Conservation (phyloP, 2,797 vertebrate species). For the Euthynnus affinis region DNA sequence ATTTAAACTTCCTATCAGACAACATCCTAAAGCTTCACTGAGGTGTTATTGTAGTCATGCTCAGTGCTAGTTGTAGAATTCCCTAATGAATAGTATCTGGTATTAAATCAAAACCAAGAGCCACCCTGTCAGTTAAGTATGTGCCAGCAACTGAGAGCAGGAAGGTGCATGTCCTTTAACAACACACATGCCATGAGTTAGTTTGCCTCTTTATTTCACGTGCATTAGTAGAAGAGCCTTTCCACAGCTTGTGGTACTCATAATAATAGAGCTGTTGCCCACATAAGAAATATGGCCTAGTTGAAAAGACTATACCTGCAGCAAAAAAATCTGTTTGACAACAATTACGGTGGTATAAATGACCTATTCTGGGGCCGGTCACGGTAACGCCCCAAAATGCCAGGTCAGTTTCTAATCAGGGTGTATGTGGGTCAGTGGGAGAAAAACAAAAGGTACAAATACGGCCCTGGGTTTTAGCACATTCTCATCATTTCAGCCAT, state of each 20-base stretch:
- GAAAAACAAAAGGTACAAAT: constrained; percentile 73
- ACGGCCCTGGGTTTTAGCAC: constrained; percentile 71
- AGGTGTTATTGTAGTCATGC: constrained; percentile 13
- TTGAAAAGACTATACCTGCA: constrained; percentile 52
- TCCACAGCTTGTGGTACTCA: not conserved
- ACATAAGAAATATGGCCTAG: constrained; percentile 38
- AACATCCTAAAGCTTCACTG: not conserved
- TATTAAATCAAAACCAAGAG: constrained; percentile 46
- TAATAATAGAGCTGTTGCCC: constrained; percentile 29
- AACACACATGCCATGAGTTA: constrained; percentile 13
- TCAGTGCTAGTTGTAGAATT: constrained; percentile 11
- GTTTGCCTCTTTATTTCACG: constrained; percentile 5
- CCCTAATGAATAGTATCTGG: constrained; percentile 28
- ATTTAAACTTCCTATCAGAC: constrained; percentile 5
- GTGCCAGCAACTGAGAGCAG: constrained; percentile 41
- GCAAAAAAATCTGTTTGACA: constrained; percentile 68
- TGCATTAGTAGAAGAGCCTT: constrained; percentile 15
- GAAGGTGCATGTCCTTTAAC: constrained; percentile 47
- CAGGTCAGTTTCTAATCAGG: constrained; percentile 73
- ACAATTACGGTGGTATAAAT: constrained; percentile 71
- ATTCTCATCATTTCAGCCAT: constrained; percentile 72
- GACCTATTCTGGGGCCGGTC: constrained; percentile 64
- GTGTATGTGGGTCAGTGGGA: constrained; percentile 81
- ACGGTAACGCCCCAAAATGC: constrained; percentile 61
- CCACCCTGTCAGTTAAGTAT: constrained; percentile 51